phyloP scores from a whole-genome alignment of 2,113 vertebrate genomes.

The Chamaea fasciata region DNA sequence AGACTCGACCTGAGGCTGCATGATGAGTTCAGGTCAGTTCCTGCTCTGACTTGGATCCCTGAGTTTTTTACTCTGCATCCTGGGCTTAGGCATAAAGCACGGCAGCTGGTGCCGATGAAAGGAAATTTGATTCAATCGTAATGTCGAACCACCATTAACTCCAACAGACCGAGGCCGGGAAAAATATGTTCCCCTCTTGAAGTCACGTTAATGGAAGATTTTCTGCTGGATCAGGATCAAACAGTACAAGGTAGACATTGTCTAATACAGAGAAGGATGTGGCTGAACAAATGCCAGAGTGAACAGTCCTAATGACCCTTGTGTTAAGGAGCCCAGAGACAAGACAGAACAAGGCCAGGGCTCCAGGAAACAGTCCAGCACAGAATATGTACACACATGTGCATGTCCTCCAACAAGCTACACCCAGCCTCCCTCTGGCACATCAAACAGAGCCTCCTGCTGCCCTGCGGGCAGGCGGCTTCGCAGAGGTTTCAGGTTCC shows the following conservation, averaged over 20 bases:
- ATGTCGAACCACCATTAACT: neutral
- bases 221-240: slow-evolving; percentile 44
- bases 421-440: neutral
- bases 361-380: neutral
- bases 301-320: slow-evolving; percentile 38
- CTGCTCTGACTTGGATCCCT: neutral
- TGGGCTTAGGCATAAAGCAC: neutral
- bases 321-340: slow-evolving; percentile 9
- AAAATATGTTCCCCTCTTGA: neutral
- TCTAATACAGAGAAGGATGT: slow-evolving; percentile 38
- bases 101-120: neutral
- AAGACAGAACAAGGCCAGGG: slow-evolving; percentile 40
- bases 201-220: neutral
- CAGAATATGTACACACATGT: neutral
- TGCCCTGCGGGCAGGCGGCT: neutral
- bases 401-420: neutral
- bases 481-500: neutral
- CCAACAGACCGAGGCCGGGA: neutral
- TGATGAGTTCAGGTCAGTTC: neutral
- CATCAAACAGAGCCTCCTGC: neutral
- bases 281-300: neutral
- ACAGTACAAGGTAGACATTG: slow-evolving; percentile 35
- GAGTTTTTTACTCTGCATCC: neutral
- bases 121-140: accelerated
- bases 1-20: neutral